A percentile compares a stretch with the other conserved stretches of the same genome.
Evolutionary conservation across 2,888 invertebrate genomes (phyloP).

Genomic region (Pristionchus exspectatus): DNA sequence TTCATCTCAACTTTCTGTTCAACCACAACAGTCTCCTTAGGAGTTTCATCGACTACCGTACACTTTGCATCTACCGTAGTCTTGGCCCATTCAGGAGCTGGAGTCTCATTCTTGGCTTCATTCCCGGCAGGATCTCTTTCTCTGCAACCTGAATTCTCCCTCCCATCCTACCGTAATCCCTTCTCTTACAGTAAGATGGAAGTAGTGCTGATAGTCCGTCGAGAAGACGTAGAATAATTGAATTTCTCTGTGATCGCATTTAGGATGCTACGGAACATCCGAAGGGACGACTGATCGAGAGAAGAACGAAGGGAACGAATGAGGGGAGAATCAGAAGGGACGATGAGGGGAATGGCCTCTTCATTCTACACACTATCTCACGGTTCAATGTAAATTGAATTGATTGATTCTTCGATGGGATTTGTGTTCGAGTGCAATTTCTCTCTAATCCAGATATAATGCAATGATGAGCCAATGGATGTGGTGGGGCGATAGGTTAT

Average conservation of each 20-base stretch:
- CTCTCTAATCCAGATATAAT: neutral
- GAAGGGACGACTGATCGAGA: slow-evolving; percentile 22
- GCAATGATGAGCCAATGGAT: neutral
- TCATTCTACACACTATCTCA: slow-evolving; percentile 3
- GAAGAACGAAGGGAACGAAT: neutral
- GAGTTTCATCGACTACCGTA: neutral
- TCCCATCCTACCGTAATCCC: slow-evolving; percentile 23
- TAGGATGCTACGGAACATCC: neutral
- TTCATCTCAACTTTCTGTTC: neutral
- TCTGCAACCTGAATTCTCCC: slow-evolving; percentile 42
- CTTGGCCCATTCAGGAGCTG: neutral
- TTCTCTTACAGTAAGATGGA: slow-evolving; percentile 28
- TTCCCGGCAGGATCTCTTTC: neutral
- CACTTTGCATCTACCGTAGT: neutral
- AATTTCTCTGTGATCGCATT: neutral
- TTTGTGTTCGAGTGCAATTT: neutral
- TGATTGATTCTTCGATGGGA: neutral
- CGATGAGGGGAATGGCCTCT: neutral
- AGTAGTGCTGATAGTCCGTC: neutral
- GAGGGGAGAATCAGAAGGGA: slow-evolving; percentile 31
- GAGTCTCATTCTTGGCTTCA: neutral
- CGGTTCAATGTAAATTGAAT: neutral
- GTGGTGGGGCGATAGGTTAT: slow-evolving; percentile 32
- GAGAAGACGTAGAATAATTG: neutral
- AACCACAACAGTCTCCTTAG: neutral